phyloP scores from a whole-genome alignment of 2,888 invertebrate species.

The Lycia hirtaria region DNA sequence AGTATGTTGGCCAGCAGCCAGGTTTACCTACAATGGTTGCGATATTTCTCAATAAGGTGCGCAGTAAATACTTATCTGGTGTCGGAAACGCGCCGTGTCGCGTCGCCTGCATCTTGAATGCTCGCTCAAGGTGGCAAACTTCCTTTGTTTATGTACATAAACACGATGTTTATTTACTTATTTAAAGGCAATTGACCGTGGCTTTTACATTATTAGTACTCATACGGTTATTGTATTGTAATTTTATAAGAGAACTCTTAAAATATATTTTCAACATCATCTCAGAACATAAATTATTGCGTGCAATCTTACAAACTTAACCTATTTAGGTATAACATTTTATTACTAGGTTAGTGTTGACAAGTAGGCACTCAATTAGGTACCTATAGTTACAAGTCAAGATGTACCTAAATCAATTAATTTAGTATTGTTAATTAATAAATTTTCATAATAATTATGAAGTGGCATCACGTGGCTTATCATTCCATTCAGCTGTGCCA shows the following conservation, averaged over 20 bases:
- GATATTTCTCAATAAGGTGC: constrained; percentile 18
- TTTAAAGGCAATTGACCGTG: neutral
- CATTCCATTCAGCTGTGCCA: constrained; percentile 22
- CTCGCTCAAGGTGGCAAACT: constrained; percentile 30
- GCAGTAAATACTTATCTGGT: constrained; percentile 15
- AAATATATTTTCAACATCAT: no score
- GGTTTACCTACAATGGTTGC: constrained; percentile 4
- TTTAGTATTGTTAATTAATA: neutral
- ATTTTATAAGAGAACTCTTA: neutral
- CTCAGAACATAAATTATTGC: no score
- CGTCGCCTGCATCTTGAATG: constrained; percentile 29
- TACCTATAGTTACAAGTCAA: neutral
- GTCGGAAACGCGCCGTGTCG: constrained; percentile 37
- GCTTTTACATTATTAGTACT: neutral
- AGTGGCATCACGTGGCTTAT: constrained; percentile 9
- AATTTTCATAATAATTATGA: neutral
- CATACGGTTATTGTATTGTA: neutral
- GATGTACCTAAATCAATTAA: no score
- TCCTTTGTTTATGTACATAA: constrained; percentile 32
- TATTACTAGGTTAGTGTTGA: no score
- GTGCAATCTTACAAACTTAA: no score
- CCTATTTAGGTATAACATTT: no score
- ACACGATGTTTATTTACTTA: constrained; percentile 21
- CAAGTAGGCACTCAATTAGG: no score
- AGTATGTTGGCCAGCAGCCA: constrained; percentile 3